Percentiles rank a stretch among this genome's conserved stretches.
Evolutionary conservation across 53 echinoderm and acorn worm species (phyloP).

Genomic region (Zoroaster sp.): DNA sequence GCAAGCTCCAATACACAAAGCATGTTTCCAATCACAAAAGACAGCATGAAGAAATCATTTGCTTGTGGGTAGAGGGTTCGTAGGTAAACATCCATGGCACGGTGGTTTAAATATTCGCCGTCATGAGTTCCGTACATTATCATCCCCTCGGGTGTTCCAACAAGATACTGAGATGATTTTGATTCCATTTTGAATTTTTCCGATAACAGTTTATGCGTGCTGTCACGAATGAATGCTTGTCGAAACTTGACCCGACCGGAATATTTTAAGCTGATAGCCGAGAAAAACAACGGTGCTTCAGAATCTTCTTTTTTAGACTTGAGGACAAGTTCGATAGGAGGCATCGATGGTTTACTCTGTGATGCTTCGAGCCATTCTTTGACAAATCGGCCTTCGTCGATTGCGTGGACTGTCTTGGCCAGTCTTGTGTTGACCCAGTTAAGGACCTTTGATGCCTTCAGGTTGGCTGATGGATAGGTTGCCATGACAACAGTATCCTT

Average conservation of each 20-base stretch:
- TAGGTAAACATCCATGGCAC: conserved; percentile 71
- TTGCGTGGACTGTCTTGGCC: conserved; percentile 45
- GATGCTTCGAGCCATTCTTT: conserved; percentile 38
- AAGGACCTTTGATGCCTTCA: conserved; percentile 67
- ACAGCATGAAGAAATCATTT: conserved; percentile 81
- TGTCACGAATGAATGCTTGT: conserved; percentile 6
- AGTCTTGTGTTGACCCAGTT: conserved; percentile 85
- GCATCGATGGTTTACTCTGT: conserved; percentile 1
- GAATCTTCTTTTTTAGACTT: conserved; percentile 49
- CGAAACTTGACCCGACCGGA: conserved; percentile 86
- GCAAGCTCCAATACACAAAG: conserved; percentile 85
- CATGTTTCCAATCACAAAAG: conserved; percentile 75
- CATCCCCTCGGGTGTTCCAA: conserved; percentile 70
- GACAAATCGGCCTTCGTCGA: conserved; percentile 5
- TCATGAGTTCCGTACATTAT: conserved; percentile 63
- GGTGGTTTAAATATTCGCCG: conserved; percentile 77
- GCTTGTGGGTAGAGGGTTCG: conserved; percentile 81
- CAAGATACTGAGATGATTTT: conserved; percentile 43
- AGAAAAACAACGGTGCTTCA: conserved; percentile 76
- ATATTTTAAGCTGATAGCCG: conserved; percentile 84
- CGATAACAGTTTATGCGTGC: background rate
- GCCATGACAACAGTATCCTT: conserved; percentile 87
- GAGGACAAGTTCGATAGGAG: conserved; percentile 61
- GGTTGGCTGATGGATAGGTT: conserved; percentile 61
- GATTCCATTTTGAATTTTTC: background rate